phyloP scores from a whole-genome alignment of 1,140 invertebrate species.

The Penaeus japonicus region DNA sequence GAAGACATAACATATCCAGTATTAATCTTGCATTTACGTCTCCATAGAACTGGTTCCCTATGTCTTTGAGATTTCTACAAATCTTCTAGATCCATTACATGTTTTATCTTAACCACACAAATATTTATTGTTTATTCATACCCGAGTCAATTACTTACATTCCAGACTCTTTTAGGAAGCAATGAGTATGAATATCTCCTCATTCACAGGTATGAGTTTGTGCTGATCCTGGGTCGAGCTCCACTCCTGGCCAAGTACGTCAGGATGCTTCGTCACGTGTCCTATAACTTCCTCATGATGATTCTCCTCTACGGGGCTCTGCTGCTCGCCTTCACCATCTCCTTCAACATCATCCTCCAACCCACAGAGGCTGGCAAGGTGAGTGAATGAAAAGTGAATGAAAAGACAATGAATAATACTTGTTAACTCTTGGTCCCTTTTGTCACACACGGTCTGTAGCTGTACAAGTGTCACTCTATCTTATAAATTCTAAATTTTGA shows the following conservation, averaged over 20 bases:
- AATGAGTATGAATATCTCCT: background rate
- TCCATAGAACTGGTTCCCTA: too few species aligned
- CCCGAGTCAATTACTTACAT: too few species aligned
- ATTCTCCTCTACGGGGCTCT: constrained; percentile 60
- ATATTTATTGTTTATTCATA: too few species aligned
- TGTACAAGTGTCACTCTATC: too few species aligned
- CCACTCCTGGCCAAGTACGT: constrained; percentile 71
- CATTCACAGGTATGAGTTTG: constrained; percentile 68
- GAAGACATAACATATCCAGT: background rate
- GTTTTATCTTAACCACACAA: too few species aligned
- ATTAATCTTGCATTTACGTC: too few species aligned
- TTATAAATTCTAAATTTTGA: too few species aligned
- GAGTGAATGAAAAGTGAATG: background rate
- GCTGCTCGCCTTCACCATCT: constrained; percentile 61
- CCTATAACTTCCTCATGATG: constrained; percentile 60
- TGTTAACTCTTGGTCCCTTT: too few species aligned
- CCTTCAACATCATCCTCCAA: constrained; percentile 62
- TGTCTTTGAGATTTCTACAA: too few species aligned
- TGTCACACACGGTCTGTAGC: too few species aligned
- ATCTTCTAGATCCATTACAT: too few species aligned
- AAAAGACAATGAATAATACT: too few species aligned
- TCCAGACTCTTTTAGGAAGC: background rate
- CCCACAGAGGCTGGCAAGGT: constrained; percentile 21
- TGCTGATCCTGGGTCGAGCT: constrained; percentile 79
- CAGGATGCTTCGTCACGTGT: constrained; percentile 61